Conservation (phyloP, 2,113 vertebrate species). For the Silurus glanis region DNA sequence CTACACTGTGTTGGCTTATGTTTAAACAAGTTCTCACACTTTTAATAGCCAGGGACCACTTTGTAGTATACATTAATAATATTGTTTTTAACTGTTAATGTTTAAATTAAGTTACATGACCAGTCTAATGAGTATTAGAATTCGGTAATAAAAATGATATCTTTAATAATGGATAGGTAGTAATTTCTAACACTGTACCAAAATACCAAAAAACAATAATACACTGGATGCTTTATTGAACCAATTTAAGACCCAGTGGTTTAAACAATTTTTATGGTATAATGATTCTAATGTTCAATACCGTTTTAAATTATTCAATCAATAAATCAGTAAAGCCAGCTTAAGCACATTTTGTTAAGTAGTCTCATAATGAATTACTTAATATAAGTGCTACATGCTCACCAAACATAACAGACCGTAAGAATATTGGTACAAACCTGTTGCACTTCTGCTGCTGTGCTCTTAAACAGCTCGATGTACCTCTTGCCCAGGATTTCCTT, state of each 20-base stretch:
- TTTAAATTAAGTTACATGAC: background rate
- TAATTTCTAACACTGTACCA: background rate
- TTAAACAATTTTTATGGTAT: background rate
- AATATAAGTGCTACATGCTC: background rate
- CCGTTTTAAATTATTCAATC: background rate
- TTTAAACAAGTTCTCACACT: background rate
- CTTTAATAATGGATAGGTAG: background rate
- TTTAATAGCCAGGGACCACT: background rate
- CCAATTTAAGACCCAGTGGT: background rate
- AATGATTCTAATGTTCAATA: background rate
- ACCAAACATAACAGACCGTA: background rate
- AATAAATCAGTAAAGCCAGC: background rate
- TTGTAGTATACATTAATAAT: background rate
- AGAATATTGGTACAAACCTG: constrained; percentile 74
- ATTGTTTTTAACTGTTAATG: background rate
- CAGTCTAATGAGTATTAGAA: background rate
- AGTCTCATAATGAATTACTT: background rate
- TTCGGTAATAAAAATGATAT: background rate
- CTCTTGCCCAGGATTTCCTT: constrained; percentile 94
- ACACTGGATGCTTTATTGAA: background rate
- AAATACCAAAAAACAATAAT: background rate
- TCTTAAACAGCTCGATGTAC: constrained; percentile 96
- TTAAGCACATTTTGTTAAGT: background rate
- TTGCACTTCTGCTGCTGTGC: constrained; percentile 94
- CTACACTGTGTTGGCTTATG: background rate